Percentiles rank a stretch among this genome's conserved stretches.
Evolutionary conservation across 2,797 vertebrate species (phyloP).

Genomic region (Balearica regulorum): DNA sequence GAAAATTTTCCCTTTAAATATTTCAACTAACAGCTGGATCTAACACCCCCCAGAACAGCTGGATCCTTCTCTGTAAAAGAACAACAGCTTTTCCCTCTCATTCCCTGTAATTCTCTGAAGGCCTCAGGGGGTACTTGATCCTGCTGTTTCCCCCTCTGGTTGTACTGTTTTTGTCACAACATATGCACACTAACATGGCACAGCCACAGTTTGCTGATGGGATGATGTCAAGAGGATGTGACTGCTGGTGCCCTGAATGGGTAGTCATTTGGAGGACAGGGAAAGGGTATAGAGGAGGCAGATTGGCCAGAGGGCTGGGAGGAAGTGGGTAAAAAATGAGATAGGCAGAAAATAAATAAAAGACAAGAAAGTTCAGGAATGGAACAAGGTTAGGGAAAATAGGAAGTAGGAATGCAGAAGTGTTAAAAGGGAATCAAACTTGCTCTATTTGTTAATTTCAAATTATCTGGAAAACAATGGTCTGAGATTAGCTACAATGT

Average conservation of each 20-base stretch:
- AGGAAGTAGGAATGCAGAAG: not conserved
- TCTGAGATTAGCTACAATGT: not conserved
- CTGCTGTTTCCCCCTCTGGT: not conserved
- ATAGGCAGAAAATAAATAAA: not conserved
- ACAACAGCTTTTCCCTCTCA: not conserved
- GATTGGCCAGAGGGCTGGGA: not conserved
- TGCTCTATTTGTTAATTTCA: not conserved
- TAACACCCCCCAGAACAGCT: slow-evolving; percentile 8
- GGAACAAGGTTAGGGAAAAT: not conserved
- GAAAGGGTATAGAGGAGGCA: not conserved
- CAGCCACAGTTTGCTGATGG: not conserved
- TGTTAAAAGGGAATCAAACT: not conserved
- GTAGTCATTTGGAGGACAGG: not conserved
- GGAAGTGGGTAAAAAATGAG: not conserved
- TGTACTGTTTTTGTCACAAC: slow-evolving; percentile 17
- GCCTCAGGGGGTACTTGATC: not conserved
- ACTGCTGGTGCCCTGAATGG: not conserved
- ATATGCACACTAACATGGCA: not conserved
- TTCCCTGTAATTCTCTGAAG: not conserved
- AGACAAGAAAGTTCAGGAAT: not conserved
- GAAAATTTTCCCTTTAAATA: slow-evolving; percentile 37
- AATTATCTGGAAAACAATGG: not conserved
- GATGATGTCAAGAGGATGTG: not conserved
- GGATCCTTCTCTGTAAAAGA: not conserved
- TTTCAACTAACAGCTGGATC: slow-evolving; percentile 16